Conservation (phyloP, 2,888 invertebrate species). For the Cantharis nigra region DNA sequence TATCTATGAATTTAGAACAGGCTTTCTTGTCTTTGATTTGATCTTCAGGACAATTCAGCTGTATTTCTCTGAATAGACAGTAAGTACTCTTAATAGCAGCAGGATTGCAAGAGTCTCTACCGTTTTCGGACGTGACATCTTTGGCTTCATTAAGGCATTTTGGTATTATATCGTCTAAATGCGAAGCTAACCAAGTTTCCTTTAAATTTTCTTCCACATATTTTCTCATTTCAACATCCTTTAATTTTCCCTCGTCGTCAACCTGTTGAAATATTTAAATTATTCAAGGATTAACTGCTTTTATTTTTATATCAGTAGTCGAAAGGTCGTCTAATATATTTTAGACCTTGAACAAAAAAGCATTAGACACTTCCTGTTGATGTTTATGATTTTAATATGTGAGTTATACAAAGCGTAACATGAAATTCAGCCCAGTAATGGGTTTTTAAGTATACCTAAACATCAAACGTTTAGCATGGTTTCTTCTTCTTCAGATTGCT, state of each 20-base stretch:
- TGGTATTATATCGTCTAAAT: conserved; percentile 46
- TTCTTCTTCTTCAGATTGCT: too few species aligned
- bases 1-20: conserved; percentile 49
- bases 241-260: conserved; percentile 47
- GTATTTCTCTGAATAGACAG: conserved; percentile 53
- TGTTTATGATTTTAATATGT: neutral
- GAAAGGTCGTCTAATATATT: neutral
- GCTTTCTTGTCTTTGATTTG: conserved; percentile 49
- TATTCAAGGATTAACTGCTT: neutral
- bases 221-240: conserved; percentile 41
- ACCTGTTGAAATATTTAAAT: conserved; percentile 40
- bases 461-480: neutral
- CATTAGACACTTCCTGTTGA: neutral
- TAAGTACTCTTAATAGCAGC: conserved; percentile 47
- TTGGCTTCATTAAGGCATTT: conserved; percentile 47
- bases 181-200: conserved; percentile 45
- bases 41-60: conserved; percentile 52
- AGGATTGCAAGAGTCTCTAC: conserved; percentile 47
- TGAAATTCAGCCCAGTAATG: neutral
- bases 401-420: neutral
- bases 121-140: conserved; percentile 34
- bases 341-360: neutral
- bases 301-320: neutral
- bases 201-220: conserved; percentile 43
- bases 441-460: neutral